Conservation (phyloP, 1,140 invertebrate species). For the Acromyrmex charruanus region DNA sequence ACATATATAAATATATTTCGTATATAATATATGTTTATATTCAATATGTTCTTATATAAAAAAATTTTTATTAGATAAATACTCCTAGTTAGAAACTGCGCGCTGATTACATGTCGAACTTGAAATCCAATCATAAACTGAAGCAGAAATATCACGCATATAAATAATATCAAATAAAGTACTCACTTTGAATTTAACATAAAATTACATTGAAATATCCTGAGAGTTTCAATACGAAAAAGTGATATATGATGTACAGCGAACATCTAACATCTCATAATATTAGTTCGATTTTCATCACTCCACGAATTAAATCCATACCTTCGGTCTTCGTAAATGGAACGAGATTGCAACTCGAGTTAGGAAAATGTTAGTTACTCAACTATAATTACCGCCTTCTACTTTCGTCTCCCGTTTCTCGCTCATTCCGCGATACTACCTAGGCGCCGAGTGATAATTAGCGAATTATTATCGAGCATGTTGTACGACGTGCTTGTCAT, state of each 20-base stretch:
- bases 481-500: conserved; percentile 24
- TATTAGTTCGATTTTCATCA: conserved; percentile 13
- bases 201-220: neutral
- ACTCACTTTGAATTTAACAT: neutral
- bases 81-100: no score
- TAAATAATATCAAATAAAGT: neutral
- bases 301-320: neutral
- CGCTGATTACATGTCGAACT: no score
- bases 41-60: no score
- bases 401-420: conserved; percentile 19
- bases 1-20: no score
- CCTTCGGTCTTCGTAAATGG: conserved; percentile 15
- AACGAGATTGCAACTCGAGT: conserved; percentile 28
- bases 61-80: no score
- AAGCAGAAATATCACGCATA: no score
- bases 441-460: conserved; percentile 55
- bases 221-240: neutral
- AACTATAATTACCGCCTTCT: conserved; percentile 52
- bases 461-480: conserved; percentile 65
- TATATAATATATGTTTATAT: no score
- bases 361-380: conserved; percentile 29
- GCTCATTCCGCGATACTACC: neutral
- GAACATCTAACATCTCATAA: neutral
- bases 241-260: neutral
- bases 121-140: no score